Conservation (phyloP, 2,113 vertebrate species). For the Gavia stellata region DNA sequence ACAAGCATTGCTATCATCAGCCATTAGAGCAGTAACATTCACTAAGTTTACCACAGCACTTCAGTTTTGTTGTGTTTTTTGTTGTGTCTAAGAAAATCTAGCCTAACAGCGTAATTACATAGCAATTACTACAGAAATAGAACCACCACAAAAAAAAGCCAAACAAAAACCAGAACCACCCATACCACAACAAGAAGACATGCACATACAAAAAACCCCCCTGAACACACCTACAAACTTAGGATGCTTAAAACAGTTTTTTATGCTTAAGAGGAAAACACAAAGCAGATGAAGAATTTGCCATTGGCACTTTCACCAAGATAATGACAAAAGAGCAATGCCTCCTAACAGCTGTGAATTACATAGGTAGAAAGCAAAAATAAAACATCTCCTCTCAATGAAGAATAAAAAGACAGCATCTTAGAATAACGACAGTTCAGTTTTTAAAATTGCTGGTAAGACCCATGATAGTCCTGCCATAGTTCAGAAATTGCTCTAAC, state of each 20-base stretch:
- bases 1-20: background rate
- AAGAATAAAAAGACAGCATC: background rate
- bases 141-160: background rate
- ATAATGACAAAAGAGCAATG: background rate
- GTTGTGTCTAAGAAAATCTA: background rate
- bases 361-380: background rate
- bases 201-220: rapidly evolving
- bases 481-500: background rate
- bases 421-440: rapidly evolving
- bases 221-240: too few relatives aligned
- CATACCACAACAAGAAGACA: background rate
- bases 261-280: background rate
- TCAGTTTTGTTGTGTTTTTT: background rate
- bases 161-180: too few relatives aligned
- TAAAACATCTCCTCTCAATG: background rate
- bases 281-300: background rate
- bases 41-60: background rate
- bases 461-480: rapidly evolving
- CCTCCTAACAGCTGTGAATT: background rate
- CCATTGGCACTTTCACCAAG: background rate
- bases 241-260: background rate
- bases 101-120: background rate
- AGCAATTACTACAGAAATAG: background rate
- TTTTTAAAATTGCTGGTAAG: background rate
- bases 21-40: background rate